phyloP scores from a whole-genome alignment of 2,797 vertebrate genomes.

The Acrossocheilus fasciatus region DNA sequence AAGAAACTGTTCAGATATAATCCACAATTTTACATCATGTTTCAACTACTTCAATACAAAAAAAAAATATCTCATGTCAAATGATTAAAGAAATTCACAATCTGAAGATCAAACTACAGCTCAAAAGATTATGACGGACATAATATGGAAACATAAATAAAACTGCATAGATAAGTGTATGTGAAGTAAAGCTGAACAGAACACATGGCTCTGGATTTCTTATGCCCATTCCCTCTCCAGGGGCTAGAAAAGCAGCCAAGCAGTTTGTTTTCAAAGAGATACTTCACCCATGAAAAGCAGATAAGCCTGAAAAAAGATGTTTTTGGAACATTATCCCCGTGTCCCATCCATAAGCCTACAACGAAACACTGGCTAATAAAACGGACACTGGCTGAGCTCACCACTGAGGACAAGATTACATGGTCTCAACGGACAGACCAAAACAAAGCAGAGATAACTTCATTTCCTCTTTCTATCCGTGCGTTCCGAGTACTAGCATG shows the following conservation, averaged over 20 bases:
- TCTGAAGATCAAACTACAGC: background rate
- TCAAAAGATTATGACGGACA: background rate
- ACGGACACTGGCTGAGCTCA: slow-evolving; percentile 14
- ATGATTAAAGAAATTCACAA: background rate
- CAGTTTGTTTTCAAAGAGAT: slow-evolving; percentile 62
- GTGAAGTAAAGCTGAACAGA: slow-evolving; percentile 8
- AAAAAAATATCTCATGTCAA: background rate
- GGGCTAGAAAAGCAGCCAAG: slow-evolving; percentile 39
- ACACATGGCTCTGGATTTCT: background rate
- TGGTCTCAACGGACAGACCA: slow-evolving; percentile 28
- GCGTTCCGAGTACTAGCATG: background rate
- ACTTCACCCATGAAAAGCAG: slow-evolving; percentile 59
- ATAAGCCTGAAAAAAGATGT: slow-evolving; percentile 58
- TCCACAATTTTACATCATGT: background rate
- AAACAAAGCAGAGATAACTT: slow-evolving; percentile 37
- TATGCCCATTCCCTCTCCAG: slow-evolving; percentile 16
- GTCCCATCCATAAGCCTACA: slow-evolving; percentile 22
- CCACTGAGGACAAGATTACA: slow-evolving; percentile 28
- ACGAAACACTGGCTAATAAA: background rate
- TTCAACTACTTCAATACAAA: background rate
- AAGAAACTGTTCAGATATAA: background rate
- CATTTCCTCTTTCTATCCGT: slow-evolving; percentile 9
- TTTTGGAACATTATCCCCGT: slow-evolving; percentile 46
- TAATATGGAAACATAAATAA: background rate
- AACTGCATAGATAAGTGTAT: background rate